phyloP scores from a whole-genome alignment of 1,140 invertebrate species.

The Ceratina japonica region DNA sequence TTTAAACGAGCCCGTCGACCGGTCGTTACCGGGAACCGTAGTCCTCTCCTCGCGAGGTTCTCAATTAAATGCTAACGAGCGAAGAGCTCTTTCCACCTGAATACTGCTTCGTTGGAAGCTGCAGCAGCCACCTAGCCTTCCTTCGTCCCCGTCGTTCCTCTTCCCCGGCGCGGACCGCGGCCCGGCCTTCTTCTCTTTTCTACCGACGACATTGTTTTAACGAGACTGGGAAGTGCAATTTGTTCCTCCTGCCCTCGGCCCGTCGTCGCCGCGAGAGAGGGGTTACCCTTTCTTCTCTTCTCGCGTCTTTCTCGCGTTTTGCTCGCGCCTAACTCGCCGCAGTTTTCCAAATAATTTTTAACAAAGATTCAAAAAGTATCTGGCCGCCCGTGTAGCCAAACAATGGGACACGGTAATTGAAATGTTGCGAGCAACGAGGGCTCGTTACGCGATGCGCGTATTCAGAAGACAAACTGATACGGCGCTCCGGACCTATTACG shows the following conservation, averaged over 20 bases:
- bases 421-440: conserved; percentile 14
- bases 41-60: conserved; percentile 61
- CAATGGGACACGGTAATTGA: conserved; percentile 39
- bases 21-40: conserved; percentile 58
- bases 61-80: conserved; percentile 73
- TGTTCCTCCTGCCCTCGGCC: conserved; percentile 56
- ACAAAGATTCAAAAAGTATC: conserved; percentile 7
- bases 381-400: neutral
- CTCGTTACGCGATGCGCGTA: conserved; percentile 3
- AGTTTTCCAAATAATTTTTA: conserved; percentile 28
- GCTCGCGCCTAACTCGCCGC: neutral
- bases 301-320: conserved; percentile 15
- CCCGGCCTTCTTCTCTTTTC: conserved; percentile 34
- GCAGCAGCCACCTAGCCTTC: conserved; percentile 58
- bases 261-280: too few species aligned
- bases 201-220: conserved; percentile 69
- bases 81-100: conserved; percentile 71
- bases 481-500: neutral
- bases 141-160: conserved; percentile 12
- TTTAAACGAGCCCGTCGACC: conserved; percentile 69
- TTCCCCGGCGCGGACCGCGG: conserved; percentile 24
- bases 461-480: conserved; percentile 8
- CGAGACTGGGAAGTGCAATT: conserved; percentile 69
- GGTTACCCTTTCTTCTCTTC: conserved; percentile 36
- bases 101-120: conserved; percentile 66